Conservation (phyloP, 2,888 invertebrate species). For the Criorhina ranunculi region DNA sequence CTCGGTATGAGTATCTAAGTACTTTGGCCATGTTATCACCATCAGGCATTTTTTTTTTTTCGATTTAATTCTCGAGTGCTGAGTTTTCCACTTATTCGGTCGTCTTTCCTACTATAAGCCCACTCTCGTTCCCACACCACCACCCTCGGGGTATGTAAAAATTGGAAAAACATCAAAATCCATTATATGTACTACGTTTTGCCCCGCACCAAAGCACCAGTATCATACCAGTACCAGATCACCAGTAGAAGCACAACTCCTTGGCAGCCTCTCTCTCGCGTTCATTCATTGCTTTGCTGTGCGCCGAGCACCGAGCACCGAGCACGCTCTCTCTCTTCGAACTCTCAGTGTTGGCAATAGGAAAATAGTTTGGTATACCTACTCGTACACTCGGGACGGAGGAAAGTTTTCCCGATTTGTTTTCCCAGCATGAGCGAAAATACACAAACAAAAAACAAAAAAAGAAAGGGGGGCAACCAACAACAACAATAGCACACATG, state of each 20-base stretch:
- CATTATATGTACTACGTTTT: slow-evolving; percentile 63
- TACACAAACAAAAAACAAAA: slow-evolving; percentile 29
- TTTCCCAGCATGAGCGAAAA: slow-evolving; percentile 66
- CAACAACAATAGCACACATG: slow-evolving; percentile 63
- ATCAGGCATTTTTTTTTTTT: slow-evolving; percentile 63
- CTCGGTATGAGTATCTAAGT: slow-evolving; percentile 61
- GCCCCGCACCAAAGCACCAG: slow-evolving; percentile 33
- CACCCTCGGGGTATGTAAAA: slow-evolving; percentile 48
- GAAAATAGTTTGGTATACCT: slow-evolving; percentile 68
- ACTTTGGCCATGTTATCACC: slow-evolving; percentile 72
- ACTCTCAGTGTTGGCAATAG: slow-evolving; percentile 35
- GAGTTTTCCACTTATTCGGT: slow-evolving; percentile 72
- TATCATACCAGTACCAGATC: slow-evolving; percentile 3
- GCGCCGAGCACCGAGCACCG: slow-evolving; percentile 9
- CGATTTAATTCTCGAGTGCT: slow-evolving; percentile 65
- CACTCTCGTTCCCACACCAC: slow-evolving; percentile 24
- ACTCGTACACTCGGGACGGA: slow-evolving; percentile 57
- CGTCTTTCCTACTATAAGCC: slow-evolving; percentile 57
- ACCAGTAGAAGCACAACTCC: slow-evolving; percentile 10
- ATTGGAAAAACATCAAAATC: slow-evolving; percentile 76
- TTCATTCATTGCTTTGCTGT: slow-evolving; percentile 49
- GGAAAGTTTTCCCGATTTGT: slow-evolving; percentile 70
- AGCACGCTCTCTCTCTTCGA: neutral
- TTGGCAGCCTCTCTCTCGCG: slow-evolving; percentile 39
- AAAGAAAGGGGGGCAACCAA: slow-evolving; percentile 31